Conservation (phyloP, 2,888 invertebrate genomes). For the Muscina levida region DNA sequence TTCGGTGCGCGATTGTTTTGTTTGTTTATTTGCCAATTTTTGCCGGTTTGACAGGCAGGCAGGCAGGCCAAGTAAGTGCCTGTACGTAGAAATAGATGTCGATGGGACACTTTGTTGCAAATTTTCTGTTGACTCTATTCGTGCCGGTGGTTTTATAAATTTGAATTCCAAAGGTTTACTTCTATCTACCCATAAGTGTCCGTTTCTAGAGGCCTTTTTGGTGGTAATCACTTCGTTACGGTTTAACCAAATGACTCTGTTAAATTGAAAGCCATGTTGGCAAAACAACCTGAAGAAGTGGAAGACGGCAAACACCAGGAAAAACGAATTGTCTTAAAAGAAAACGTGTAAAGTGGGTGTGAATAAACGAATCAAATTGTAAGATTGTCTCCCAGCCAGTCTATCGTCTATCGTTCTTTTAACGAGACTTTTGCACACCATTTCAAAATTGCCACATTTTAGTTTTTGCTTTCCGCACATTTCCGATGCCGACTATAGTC, state of each 20-base stretch:
- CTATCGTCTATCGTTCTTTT: constrained; percentile 63
- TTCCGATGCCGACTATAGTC: constrained; percentile 3
- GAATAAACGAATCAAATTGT: constrained; percentile 71
- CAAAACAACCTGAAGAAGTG: background rate
- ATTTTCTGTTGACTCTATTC: background rate
- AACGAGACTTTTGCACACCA: constrained; percentile 70
- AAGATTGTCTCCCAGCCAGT: constrained; percentile 46
- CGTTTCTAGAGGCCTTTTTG: background rate
- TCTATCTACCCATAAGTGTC: background rate
- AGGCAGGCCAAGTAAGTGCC: background rate
- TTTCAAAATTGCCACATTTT: constrained; percentile 46
- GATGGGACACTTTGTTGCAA: background rate
- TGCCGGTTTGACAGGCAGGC: constrained; percentile 3
- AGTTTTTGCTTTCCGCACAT: background rate
- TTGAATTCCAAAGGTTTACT: background rate
- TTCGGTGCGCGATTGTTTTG: constrained; percentile 65
- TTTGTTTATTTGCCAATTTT: constrained; percentile 61
- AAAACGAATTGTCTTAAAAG: constrained; percentile 22
- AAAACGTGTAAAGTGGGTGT: constrained; percentile 77
- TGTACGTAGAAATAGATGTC: background rate
- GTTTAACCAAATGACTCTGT: constrained; percentile 6
- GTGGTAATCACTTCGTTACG: background rate
- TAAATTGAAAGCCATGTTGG: constrained; percentile 9
- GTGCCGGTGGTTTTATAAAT: background rate
- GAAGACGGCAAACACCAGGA: background rate